Base-by-base conservation (phyloP, 2,113 vertebrate genomes). In the Indicator maculatus region DNA sequence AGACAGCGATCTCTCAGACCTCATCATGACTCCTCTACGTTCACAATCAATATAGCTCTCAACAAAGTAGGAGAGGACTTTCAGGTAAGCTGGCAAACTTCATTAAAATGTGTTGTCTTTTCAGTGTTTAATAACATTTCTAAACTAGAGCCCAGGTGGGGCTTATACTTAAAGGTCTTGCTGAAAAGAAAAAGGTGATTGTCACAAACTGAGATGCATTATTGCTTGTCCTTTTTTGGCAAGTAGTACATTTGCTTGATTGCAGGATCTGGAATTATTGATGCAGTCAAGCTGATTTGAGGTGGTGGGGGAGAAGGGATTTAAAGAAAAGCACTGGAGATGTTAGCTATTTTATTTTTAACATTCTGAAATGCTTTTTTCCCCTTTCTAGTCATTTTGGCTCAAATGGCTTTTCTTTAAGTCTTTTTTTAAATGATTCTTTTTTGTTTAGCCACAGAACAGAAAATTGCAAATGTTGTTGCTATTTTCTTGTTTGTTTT, bases 1-100 rank as follows among this genome's bases (percentile, higher is more conserved):
- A 98, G 99, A 90, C 99, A 99, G 8, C 94, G 98, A 0, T 99
- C 98, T 0, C 96, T 99, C 53, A 98, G 98, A 69, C 99, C 99
- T 56, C 99, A 99, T 92, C 99, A 99, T 5, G 99, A 99, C 74
- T 98, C 99, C n/a, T 99, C 99, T 28, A 99, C 99, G 0, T 99
- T 99, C 97, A 99, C 99, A 7, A 99, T 99, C 95, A 99, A 99
- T 95, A 99, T 99, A 0, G 99, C 99, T 16, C 98, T 99, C 73
- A 99, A 99, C 96, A 99, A 97, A 88, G 99, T 99, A 93, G 98
- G 98, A 94, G 96, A 87, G 73, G 99, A 99, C 93, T 99, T 99
- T 86, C 98, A 99, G 98, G 99, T 98, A 96, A 92, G 91, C 86
- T 59, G 13, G n/a, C n/a, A 30, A 66, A 52, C 50, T 30, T 55